phyloP scores from a whole-genome alignment of 2,888 invertebrate species.

The Rotaria magnacalcarata region DNA sequence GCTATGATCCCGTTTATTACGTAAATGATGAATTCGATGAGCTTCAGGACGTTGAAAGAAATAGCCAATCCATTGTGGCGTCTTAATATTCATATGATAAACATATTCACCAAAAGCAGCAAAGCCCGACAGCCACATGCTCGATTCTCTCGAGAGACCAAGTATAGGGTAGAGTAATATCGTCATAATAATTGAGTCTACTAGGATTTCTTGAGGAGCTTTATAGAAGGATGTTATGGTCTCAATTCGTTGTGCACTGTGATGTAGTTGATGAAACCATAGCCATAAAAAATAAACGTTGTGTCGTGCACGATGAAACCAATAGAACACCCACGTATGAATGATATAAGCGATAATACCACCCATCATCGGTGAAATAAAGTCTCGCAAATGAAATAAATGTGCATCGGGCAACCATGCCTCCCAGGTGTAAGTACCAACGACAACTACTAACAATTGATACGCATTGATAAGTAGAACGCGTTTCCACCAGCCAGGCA shows the following conservation, averaged over 20 bases:
- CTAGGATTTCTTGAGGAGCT: conserved; percentile 20
- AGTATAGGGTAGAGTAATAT: background rate
- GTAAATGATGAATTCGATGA: conserved; percentile 26
- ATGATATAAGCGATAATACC: background rate
- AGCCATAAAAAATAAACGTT: conserved; percentile 4
- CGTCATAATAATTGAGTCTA: conserved; percentile 4
- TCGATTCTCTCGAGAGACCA: background rate
- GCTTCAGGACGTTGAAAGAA: conserved; percentile 23
- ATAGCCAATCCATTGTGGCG: background rate
- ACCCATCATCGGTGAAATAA: background rate
- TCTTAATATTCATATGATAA: conserved; percentile 13
- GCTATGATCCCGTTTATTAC: conserved; percentile 19
- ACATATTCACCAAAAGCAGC: conserved; percentile 26
- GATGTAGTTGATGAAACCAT: conserved; percentile 14
- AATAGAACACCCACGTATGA: conserved; percentile 8
- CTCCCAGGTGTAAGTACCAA: conserved; percentile 20
- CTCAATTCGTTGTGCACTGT: conserved; percentile 9
- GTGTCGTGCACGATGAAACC: conserved; percentile 24
- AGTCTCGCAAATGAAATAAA: background rate
- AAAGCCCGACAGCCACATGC: background rate
- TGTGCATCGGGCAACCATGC: conserved; percentile 2
- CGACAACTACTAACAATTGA: background rate
- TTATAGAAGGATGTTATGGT: background rate
- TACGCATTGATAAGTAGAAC: background rate
- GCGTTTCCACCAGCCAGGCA: conserved; percentile 13